These are phyloP conservation scores for Enteromius argenteus DNA, from an alignment of 2,797 vertebrate species.

Conservation along the genomic window DNA sequence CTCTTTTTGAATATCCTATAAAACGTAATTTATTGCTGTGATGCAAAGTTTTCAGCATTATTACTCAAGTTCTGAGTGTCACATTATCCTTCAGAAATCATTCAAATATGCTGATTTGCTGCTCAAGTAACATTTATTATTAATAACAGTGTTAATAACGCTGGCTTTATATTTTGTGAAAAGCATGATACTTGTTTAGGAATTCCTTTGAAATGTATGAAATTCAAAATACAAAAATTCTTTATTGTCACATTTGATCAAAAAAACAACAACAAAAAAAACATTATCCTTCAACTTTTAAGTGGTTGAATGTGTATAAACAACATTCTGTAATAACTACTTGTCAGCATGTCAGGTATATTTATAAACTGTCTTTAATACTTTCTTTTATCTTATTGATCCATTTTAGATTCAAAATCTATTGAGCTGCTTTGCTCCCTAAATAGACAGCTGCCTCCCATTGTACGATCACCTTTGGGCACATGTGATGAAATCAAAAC, in stretches of 20 bases:
- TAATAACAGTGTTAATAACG: not conserved
- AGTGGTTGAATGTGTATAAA: not conserved
- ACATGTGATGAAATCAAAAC: constrained; percentile 1
- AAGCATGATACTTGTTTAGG: not conserved
- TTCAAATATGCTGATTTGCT: not conserved
- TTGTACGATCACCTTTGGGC: not conserved
- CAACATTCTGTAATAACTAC: not conserved
- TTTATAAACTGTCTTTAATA: no score
- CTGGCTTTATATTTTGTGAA: not conserved
- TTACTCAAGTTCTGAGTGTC: no score
- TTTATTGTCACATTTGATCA: not conserved
- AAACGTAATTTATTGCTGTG: not conserved
- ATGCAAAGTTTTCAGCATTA: not conserved
- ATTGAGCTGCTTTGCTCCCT: not conserved
- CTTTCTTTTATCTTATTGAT: not conserved
- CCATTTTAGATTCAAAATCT: not conserved
- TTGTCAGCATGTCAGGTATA: not conserved
- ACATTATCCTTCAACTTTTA: not conserved
- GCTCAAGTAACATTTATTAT: not conserved
- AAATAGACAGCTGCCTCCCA: not conserved
- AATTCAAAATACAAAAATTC: not conserved
- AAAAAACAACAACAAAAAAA: no score
- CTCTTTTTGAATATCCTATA: not conserved
- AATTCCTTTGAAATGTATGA: not conserved
- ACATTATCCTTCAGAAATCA: not conserved